These are phyloP conservation scores for Paradoxurus hermaphroditus DNA, from an alignment of 2,113 vertebrate species.

Conservation along the genomic window DNA sequence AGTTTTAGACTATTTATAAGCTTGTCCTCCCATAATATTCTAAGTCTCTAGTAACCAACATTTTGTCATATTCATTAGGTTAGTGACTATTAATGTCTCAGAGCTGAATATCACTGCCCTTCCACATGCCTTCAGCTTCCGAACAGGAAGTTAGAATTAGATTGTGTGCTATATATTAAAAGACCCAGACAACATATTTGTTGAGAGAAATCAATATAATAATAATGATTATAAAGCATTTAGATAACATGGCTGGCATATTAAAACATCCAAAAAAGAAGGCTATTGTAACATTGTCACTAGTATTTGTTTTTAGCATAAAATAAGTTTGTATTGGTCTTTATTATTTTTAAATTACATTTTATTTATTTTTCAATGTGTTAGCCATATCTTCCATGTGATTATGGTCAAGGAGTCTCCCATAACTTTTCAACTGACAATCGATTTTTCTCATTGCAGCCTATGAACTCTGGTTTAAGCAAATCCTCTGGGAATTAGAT, in stretches of 20 bases:
- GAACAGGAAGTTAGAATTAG: neutral
- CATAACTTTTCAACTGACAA: neutral
- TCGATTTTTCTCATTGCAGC: conserved; percentile 80
- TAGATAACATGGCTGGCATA: neutral
- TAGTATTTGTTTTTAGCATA: neutral
- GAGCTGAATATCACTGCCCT: neutral
- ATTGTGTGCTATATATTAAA: neutral
- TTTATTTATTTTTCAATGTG: neutral
- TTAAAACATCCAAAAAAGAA: neutral
- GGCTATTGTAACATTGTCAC: neutral
- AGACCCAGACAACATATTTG: neutral
- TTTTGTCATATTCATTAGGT: neutral
- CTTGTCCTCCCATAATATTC: neutral
- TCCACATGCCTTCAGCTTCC: neutral
- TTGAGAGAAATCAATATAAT: neutral
- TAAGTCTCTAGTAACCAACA: neutral
- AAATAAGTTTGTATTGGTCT: neutral
- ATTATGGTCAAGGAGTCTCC: neutral
- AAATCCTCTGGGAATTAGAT: conserved; percentile 97
- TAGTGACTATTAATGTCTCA: neutral
- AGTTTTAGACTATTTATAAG: neutral
- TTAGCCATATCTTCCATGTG: neutral
- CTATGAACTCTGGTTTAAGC: conserved; percentile 99
- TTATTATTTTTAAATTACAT: neutral
- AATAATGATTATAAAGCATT: neutral